phyloP scores from a whole-genome alignment of 2,888 invertebrate species.

The Dicyrtomina minuta region DNA sequence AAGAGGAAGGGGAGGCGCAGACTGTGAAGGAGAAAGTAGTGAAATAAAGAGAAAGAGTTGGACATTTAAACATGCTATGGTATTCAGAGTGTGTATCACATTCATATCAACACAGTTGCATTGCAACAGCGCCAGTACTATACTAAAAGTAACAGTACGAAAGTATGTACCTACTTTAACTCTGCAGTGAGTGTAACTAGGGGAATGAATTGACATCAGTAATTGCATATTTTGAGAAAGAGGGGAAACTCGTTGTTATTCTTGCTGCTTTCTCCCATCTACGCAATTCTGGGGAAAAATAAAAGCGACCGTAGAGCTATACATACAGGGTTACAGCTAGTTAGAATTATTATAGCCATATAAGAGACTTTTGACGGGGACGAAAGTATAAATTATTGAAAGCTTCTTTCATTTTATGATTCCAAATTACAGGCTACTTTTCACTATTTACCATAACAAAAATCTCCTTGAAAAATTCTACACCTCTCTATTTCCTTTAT shows the following conservation, averaged over 20 bases:
- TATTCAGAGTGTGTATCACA: background rate
- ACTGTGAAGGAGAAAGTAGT: constrained; percentile 4
- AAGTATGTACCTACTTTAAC: too few relatives aligned
- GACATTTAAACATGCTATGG: background rate
- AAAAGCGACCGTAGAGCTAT: too few relatives aligned
- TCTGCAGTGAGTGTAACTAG: too few relatives aligned
- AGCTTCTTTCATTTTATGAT: constrained; percentile 7
- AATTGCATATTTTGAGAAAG: background rate
- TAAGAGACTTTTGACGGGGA: constrained; percentile 11
- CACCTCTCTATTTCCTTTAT: background rate
- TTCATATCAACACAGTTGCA: too few relatives aligned
- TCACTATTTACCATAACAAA: background rate
- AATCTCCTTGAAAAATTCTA: background rate
- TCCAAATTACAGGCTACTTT: constrained; percentile 25
- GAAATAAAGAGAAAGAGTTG: background rate
- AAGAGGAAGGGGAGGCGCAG: background rate
- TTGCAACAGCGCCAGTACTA: too few relatives aligned
- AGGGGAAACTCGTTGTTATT: background rate
- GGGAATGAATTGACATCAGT: background rate
- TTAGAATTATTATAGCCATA: too few relatives aligned
- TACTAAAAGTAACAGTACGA: too few relatives aligned
- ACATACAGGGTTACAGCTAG: too few relatives aligned
- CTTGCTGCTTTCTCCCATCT: too few relatives aligned
- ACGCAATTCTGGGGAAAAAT: too few relatives aligned
- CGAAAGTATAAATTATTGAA: constrained; percentile 22